These are phyloP conservation scores for Achlya flavicornis DNA, from an alignment of 2,888 invertebrate genomes.

Conservation along the genomic window DNA sequence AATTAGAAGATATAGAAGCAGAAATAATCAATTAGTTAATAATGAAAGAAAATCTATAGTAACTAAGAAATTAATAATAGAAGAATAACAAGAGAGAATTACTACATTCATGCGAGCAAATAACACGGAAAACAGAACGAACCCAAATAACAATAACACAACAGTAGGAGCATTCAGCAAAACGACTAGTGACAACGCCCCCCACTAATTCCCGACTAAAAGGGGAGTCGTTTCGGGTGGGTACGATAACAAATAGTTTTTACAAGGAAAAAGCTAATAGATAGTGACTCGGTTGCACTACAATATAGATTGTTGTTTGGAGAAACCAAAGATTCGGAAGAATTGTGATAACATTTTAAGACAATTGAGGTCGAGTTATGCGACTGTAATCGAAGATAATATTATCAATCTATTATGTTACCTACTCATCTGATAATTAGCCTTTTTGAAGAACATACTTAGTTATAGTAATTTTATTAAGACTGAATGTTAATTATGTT, in stretches of 20 bases:
- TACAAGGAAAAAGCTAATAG: constrained; percentile 52
- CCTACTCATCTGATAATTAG: too few relatives aligned
- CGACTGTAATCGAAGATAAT: too few relatives aligned
- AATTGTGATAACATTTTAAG: background rate
- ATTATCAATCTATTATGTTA: too few relatives aligned
- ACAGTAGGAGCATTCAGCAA: constrained; percentile 18
- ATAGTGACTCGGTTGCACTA: constrained; percentile 39
- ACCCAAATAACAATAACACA: constrained; percentile 20
- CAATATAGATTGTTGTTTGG: background rate
- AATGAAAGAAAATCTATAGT: background rate
- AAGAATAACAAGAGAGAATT: background rate
- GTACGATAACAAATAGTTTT: constrained; percentile 66
- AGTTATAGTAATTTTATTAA: too few relatives aligned
- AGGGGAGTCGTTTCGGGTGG: constrained; percentile 38
- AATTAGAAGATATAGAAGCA: background rate
- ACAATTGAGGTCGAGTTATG: background rate
- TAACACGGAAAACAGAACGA: background rate
- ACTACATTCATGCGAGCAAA: background rate
- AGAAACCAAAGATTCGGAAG: background rate
- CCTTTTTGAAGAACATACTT: too few relatives aligned
- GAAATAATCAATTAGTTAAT: background rate
- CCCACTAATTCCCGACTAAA: constrained; percentile 52
- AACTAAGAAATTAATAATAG: background rate
- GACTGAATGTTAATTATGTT: too few relatives aligned
- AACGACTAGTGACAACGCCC: constrained; percentile 12